Percentiles rank a stretch among this genome's conserved stretches.
Conservation (phyloP, 2,888 invertebrate species). For the Cyrtodaria siliqua region DNA sequence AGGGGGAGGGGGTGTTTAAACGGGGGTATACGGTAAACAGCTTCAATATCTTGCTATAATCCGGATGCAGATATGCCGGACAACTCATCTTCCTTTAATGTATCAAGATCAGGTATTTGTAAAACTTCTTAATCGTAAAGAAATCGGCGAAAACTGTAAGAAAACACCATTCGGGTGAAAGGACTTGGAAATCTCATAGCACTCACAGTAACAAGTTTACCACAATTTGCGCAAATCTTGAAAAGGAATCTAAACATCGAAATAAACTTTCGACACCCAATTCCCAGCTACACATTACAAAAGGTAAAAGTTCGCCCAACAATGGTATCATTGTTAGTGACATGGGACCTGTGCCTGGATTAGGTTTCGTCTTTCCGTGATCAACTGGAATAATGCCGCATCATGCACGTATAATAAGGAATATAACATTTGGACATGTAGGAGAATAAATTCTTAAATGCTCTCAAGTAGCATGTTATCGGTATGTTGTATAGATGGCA, state of each 20-base stretch:
- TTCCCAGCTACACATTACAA: neutral
- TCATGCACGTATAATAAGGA: conserved; percentile 6
- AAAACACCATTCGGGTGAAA: neutral
- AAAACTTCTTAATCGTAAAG: neutral
- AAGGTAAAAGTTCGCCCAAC: no score
- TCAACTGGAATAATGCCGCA: conserved; percentile 1
- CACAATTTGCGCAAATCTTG: neutral
- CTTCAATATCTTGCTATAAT: no score
- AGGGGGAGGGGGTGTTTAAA: no score
- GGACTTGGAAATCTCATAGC: conserved; percentile 1
- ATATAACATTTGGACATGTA: no score
- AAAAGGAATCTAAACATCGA: neutral
- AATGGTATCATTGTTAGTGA: no score
- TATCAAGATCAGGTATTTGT: neutral
- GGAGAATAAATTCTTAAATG: no score
- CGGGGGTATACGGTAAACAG: no score
- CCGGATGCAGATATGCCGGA: no score
- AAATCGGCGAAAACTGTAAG: no score
- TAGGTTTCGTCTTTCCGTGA: neutral
- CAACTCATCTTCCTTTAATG: conserved; percentile 2
- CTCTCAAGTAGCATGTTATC: no score
- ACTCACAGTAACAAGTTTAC: neutral
- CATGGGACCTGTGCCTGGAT: no score
- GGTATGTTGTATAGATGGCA: no score
- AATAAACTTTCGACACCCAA: neutral